A percentile compares a stretch with the other conserved stretches of the same genome.
Evolutionary conservation across 2,113 vertebrate species (phyloP).

Genomic region (Danionella cerebrum): DNA sequence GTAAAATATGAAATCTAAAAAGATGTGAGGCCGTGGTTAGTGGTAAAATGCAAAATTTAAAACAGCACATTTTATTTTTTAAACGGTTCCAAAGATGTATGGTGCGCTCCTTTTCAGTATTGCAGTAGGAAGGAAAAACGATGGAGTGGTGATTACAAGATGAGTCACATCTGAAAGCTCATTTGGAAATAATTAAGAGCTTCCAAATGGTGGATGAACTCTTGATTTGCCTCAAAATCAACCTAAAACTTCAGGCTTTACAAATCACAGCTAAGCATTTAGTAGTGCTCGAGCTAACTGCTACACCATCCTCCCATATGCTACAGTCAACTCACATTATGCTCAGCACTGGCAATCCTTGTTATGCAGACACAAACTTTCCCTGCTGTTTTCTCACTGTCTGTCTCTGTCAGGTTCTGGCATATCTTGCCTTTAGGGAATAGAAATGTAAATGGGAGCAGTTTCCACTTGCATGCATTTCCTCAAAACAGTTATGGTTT

Average conservation of each 20-base stretch:
- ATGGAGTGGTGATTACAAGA: conserved; percentile 16
- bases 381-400: neutral
- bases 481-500: neutral
- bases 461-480: neutral
- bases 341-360: neutral
- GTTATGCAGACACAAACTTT: neutral
- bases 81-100: conserved; percentile 29
- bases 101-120: conserved; percentile 36
- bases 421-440: neutral
- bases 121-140: conserved; percentile 4
- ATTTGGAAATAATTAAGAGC: conserved; percentile 2
- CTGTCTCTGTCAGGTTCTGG: neutral
- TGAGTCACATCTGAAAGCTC: conserved; percentile 6
- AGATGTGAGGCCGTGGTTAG: too few relatives aligned
- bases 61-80: conserved; percentile 33
- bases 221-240: neutral
- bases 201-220: neutral
- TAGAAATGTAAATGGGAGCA: neutral
- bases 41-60: too few relatives aligned
- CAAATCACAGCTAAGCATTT: conserved; percentile 4
- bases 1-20: too few relatives aligned
- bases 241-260: neutral
- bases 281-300: neutral
- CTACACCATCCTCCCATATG: neutral
- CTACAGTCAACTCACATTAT: neutral